Evolutionary conservation across 64 coral and sea anemone genomes (phyloP).

Genomic region (Stichodactyla mertensii): DNA sequence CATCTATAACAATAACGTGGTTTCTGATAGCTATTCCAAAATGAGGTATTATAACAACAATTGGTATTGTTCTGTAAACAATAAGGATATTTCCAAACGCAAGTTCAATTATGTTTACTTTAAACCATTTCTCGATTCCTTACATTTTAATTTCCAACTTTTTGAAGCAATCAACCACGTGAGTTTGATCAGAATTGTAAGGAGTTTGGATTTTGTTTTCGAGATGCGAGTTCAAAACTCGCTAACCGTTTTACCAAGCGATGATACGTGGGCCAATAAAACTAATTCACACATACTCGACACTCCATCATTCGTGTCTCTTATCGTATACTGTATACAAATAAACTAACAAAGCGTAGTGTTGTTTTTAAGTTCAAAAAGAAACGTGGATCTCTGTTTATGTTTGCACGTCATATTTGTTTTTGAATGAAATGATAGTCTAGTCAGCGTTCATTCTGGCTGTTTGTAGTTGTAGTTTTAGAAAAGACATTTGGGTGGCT

Average conservation of each 20-base stretch:
- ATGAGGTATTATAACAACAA: constrained; percentile 1
- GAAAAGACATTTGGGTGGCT: not conserved
- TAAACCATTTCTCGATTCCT: not conserved
- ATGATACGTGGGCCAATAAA: not conserved
- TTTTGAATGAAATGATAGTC: not conserved
- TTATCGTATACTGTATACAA: constrained; percentile 10
- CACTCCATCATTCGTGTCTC: not conserved
- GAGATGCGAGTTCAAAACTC: too few relatives aligned
- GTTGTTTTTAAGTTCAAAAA: not conserved
- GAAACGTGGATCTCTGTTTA: constrained; percentile 7
- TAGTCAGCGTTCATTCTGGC: not conserved
- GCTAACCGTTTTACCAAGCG: not conserved
- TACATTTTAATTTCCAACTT: not conserved
- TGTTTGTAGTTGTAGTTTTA: not conserved
- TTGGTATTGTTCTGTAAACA: constrained; percentile 15
- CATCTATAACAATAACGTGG: constrained; percentile 10
- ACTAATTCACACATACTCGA: not conserved
- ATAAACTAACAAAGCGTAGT: not conserved
- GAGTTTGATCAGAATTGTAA: not conserved
- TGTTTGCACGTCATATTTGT: not conserved
- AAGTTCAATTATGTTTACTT: not conserved
- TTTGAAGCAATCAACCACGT: not conserved
- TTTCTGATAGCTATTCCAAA: not conserved
- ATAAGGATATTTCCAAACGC: constrained; percentile 11
- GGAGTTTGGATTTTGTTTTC: not conserved